These are phyloP conservation scores for Piezodorus guildinii DNA, from an alignment of 1,140 invertebrate species.

Conservation along the genomic window DNA sequence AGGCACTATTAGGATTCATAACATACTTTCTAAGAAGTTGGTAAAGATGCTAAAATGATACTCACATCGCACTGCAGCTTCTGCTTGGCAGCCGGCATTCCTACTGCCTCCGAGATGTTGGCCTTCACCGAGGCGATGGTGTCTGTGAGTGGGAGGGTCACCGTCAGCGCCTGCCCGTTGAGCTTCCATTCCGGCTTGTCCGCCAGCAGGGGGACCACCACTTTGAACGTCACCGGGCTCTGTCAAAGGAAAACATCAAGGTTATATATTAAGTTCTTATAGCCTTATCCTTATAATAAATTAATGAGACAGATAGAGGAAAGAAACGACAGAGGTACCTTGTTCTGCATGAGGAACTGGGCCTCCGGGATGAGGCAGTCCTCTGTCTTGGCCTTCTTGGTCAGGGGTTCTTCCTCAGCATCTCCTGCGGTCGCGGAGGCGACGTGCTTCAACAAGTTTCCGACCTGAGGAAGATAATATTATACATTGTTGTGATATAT, in stretches of 20 bases:
- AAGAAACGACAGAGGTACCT: too few species aligned
- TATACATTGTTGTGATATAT: too few species aligned
- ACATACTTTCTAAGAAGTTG: too few species aligned
- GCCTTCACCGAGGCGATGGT: conserved; percentile 76
- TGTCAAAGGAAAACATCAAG: conserved; percentile 29
- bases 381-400: conserved; percentile 83
- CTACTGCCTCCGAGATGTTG: conserved; percentile 76
- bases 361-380: conserved; percentile 83
- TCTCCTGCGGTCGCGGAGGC: conserved; percentile 22
- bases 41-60: too few species aligned
- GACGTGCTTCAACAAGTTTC: conserved; percentile 28
- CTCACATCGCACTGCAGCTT: conserved; percentile 82
- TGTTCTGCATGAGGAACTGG: conserved; percentile 60
- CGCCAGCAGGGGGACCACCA: conserved; percentile 65
- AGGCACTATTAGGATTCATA: too few species aligned
- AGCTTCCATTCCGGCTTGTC: conserved; percentile 94
- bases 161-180: conserved; percentile 76
- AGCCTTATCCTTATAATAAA: neutral
- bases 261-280: too few species aligned
- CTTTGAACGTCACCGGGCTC: conserved; percentile 63
- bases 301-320: too few species aligned
- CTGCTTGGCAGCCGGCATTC: conserved; percentile 94
- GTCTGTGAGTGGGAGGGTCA: conserved; percentile 70
- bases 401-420: conserved; percentile 68
- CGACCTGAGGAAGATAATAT: conserved; percentile 10